Percentiles rank a stretch among this genome's conserved stretches.
Evolutionary conservation across 2,113 vertebrate species (phyloP).

Genomic region (Callipepla californica): DNA sequence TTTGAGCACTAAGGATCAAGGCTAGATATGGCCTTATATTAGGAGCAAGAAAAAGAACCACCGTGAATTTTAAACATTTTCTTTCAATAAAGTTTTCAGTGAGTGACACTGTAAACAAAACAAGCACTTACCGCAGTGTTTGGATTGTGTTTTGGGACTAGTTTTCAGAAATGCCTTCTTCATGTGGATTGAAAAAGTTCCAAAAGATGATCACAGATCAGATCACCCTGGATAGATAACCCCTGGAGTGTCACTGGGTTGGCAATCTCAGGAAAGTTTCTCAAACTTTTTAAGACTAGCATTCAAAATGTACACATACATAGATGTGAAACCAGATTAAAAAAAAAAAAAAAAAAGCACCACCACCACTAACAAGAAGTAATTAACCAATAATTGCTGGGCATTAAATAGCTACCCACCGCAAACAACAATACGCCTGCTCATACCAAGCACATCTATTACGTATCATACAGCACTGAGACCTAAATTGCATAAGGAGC

Average conservation of each 20-base stretch:
- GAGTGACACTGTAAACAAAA: neutral
- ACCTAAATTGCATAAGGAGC: neutral
- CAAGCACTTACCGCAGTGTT: neutral
- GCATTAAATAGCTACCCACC: neutral
- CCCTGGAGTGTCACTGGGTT: neutral
- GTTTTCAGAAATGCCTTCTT: neutral
- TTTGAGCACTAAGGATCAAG: neutral
- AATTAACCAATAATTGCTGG: neutral
- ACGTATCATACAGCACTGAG: neutral
- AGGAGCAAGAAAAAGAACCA: neutral
- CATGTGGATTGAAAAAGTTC: neutral
- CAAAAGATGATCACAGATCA: neutral
- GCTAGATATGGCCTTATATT: neutral
- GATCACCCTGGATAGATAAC: neutral
- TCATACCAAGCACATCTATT: neutral
- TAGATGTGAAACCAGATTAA: neutral
- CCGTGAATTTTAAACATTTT: neutral
- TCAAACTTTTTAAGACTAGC: neutral
- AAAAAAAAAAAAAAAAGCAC: neutral
- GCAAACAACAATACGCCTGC: neutral
- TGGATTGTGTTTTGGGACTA: neutral
- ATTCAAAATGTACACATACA: neutral
- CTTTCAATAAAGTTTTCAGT: neutral
- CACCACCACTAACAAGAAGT: neutral
- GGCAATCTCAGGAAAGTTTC: neutral